Base-by-base conservation (phyloP, 1,140 invertebrate genomes). In the Hirudo medicinalis region DNA sequence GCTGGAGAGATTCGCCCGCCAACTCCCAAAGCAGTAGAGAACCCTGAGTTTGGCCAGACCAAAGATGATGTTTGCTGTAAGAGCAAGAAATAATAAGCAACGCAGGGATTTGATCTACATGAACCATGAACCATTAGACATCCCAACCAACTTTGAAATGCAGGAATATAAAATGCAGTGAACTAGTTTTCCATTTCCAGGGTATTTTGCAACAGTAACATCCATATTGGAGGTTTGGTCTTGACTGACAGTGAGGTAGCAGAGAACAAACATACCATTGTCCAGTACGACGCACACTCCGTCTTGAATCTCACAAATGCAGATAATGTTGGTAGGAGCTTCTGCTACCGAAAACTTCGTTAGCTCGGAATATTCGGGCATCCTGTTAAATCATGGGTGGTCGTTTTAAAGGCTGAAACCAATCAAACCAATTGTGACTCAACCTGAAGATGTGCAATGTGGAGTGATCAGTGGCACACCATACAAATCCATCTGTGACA, bases 371-470 rank as follows among this genome's bases (percentile, higher is more conserved):
- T 63, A 63, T 22, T 63, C 57, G 15, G 57, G 29, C 17, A 63
- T 63, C 57, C 57, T 63, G 57, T 63, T 22, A 63, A 32, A 20
- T 63, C 20, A 13, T 13, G 0, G 1, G 9, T 19, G 2, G 22
- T 15, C 17, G 57, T 49, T 17, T 49, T 49, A 49, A 49, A 15
- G 9, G 20, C 22, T 63, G 29, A 63, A 63, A 63, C 19, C 29
- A 63, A 63, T 25, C 0, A 63, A 63, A 63, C 8, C 0, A 25
- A 63, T 32, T 63, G 57, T 13, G 3, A 63, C 57, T 13, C 8
- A 63, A 73, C 72, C 72, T 73, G 72, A 36, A 73, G 25, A 73
- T 57, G 36, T 70, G 67, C 27, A 73, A 60, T n/a, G n/a, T 20
- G 8, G 49, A 40, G 27, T 29, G n/a, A 9, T 43, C 53, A 20